Evolutionary conservation across 2,113 vertebrate genomes (phyloP), one percentile per base, ranked within the genome.

Genomic region (Lontra canadensis): DNA sequence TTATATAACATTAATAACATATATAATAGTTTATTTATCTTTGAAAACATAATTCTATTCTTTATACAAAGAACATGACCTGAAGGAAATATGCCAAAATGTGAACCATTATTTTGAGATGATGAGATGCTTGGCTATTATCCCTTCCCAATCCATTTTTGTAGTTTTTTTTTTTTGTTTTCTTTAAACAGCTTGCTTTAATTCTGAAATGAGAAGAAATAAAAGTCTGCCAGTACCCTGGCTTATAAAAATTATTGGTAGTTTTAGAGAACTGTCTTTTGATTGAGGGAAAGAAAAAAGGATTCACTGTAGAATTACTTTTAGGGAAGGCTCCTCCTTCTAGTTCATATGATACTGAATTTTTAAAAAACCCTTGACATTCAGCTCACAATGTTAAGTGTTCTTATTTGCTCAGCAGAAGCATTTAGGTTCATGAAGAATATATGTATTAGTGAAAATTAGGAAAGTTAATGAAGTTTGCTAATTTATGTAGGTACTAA

Each of bases 151-250:
- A 8, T 29, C 20, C 9, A 52, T 44, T 96, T 86, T 88, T 93
- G 26, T 86, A 65, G 52, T 97, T 95, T 83, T 78, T 78, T 97
- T 95, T 83, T 78, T 78, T 57, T 57, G 12, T 84, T 84, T 63
- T 87, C 21, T 83, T 47, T 29, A 49, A 17, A 95, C 31, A 69
- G 42, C 34, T 95, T 61, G 25, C 36, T 49, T 74, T 82, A 90
- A 81, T 95, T 95, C 21, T 47, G 23, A 95, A 90, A 61, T 85
- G 59, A 79, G 79, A 83, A 90, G 26, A 87, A 82, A 81, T 83
- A 49, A 88, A 20, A 89, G n/a, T 95, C 29, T 96, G 52, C 39
- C 26, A 55, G 49, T 52, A 86, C 1, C 10, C 26, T 61, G 63
- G 65, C 17, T 94, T 96, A 47, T 49, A 83, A 86, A 94, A 96